Evolutionary conservation across 2,888 invertebrate species (phyloP).

Genomic region (Entomobrya multifasciata): DNA sequence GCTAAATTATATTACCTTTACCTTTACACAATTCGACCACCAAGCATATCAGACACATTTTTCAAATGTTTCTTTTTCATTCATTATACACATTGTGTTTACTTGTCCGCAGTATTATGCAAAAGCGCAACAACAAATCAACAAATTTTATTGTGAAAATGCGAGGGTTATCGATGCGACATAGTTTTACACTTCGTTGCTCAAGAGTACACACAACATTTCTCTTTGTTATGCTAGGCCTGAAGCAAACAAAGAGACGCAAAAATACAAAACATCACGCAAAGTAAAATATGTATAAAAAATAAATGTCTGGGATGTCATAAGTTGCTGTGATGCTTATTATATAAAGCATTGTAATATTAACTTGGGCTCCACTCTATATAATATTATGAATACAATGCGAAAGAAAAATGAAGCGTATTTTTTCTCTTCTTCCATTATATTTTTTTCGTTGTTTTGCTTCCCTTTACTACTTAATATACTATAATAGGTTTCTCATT

Average conservation of each 20-base stretch:
- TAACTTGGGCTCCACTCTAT: neutral
- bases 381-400: neutral
- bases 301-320: conserved; percentile 7
- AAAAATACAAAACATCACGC: neutral
- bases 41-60: neutral
- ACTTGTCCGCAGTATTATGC: neutral
- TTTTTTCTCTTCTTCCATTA: neutral
- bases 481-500: neutral
- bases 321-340: neutral
- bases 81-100: no score
- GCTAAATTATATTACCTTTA: no score
- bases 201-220: neutral
- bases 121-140: neutral
- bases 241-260: neutral
- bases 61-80: neutral
- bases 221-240: conserved; percentile 16
- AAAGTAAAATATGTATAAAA: conserved; percentile 28
- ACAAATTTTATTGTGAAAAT: neutral
- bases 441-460: conserved; percentile 1
- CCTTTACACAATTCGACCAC: no score
- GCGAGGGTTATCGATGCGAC: neutral
- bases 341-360: conserved; percentile 9
- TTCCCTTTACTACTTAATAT: no score
- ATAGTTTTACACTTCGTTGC: neutral
- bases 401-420: neutral